Base-by-base conservation (phyloP, 1,140 invertebrate genomes). In the Drosophila suzukii region DNA sequence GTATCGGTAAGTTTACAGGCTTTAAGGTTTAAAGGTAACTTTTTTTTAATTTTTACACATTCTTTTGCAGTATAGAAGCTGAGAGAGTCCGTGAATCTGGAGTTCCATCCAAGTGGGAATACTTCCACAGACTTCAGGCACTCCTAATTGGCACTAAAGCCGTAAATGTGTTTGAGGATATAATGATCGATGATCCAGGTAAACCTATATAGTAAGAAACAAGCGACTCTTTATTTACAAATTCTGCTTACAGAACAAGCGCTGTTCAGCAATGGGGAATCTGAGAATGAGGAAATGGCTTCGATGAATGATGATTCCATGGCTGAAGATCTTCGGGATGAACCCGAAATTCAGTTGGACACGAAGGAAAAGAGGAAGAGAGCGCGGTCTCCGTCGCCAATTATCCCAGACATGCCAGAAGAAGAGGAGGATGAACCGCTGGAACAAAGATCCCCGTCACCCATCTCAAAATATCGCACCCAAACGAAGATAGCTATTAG, bases 151-250 rank as follows among this genome's bases (percentile, higher is more conserved):
- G 68, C 20, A 65, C 66, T 0, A 54, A 66, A 7, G 41, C 44
- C 13, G 73, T 61, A 0, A 70, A 88, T 61, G 60, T 76, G 1
- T 82, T 78, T 58, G 79, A 81, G 24, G 67, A 85, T 12, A 71
- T 82, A 32, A 61, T 78, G 34, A 60, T 63, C 11, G 50, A 82
- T 27, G 57, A 55, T n/a, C 24, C 60, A 4, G 77, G 65, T 75
- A 44, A 34, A 5, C 1, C 8, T 3, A 20, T 20, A 46, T 11
- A 1, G 17, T 15, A 20, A 6, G 8, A 43, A 8, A 13, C 2
- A 5, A 24, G 8, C 32, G 0, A 10, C 2, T 34, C 12, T n/a
- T 20, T n/a, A n/a, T n/a, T 15, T 8, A 32, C n/a, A 15, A 6
- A 34, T 4, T 43, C 6, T 32, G 7, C 12, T 20, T 17, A 5